A percentile compares a stretch with the other conserved stretches of the same genome.
phyloP scores from a whole-genome alignment of 1,140 invertebrate genomes.

The Drosophila lacertosa region DNA sequence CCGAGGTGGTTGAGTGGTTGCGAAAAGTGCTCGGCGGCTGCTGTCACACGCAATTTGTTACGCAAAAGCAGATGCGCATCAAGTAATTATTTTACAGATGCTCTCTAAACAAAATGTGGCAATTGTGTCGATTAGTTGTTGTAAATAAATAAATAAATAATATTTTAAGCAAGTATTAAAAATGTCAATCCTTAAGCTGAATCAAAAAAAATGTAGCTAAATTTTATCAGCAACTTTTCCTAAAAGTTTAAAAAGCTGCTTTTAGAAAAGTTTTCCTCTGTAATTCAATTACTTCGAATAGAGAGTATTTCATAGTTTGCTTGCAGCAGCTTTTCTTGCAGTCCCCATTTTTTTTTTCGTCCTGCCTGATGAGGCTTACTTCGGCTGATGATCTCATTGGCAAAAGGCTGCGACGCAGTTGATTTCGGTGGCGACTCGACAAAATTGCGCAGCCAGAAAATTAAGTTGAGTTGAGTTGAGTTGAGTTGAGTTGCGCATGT shows the following conservation, averaged over 20 bases:
- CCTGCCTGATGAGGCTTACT: constrained; percentile 4
- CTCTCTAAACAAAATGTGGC: not conserved
- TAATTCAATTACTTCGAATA: too few species aligned
- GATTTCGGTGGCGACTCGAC: constrained; percentile 34
- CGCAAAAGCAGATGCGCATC: constrained; percentile 65
- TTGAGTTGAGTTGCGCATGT: constrained; percentile 7
- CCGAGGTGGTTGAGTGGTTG: constrained; percentile 24
- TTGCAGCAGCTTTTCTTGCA: not conserved
- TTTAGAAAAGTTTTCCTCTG: too few species aligned
- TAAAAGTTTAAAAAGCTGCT: too few species aligned
- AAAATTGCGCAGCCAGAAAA: constrained; percentile 48
- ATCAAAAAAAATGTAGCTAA: too few species aligned
- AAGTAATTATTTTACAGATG: constrained; percentile 64
- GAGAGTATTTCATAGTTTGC: not conserved
- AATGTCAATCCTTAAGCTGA: too few species aligned
- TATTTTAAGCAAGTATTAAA: too few species aligned
- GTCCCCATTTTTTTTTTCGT: not conserved
- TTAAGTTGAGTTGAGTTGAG: constrained; percentile 10
- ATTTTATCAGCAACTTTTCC: too few species aligned
- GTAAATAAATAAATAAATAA: too few species aligned
- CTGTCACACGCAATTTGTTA: constrained; percentile 60
- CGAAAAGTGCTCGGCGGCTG: constrained; percentile 54
- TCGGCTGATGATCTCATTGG: constrained; percentile 52
- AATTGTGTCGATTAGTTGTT: too few species aligned
- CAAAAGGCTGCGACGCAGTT: constrained; percentile 52